phyloP scores from a whole-genome alignment of 2,797 vertebrate species.

The Poeciliopsis gracilis region DNA sequence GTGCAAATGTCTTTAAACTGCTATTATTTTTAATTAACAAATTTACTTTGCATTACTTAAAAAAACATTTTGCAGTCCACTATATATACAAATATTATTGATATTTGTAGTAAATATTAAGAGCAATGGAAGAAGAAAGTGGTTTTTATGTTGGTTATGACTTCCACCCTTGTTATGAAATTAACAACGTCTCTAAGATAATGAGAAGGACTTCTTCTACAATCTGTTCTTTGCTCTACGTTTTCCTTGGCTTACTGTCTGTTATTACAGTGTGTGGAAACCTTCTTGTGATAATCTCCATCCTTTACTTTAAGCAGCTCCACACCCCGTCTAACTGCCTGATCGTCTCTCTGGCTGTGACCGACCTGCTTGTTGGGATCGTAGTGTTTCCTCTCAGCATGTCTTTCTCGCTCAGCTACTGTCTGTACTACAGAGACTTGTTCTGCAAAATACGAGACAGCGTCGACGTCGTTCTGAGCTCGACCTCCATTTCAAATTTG shows the following conservation, averaged over 20 bases:
- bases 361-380: slow-evolving; percentile 67
- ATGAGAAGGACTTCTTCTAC: slow-evolving; percentile 1
- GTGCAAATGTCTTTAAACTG: not conserved
- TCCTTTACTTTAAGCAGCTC: slow-evolving; percentile 89
- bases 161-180: slow-evolving; percentile 45
- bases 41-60: not conserved
- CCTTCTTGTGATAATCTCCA: slow-evolving; percentile 85
- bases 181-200: slow-evolving; percentile 5
- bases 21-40: not conserved
- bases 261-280: slow-evolving; percentile 51
- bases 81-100: not conserved
- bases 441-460: slow-evolving; percentile 78
- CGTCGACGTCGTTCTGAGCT: slow-evolving; percentile 51
- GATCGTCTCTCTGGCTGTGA: slow-evolving; percentile 84
- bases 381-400: slow-evolving; percentile 31
- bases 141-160: slow-evolving; percentile 1
- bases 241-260: slow-evolving; percentile 30
- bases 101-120: not conserved
- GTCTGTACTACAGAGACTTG: slow-evolving; percentile 2
- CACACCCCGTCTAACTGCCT: slow-evolving; percentile 88
- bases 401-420: slow-evolving; percentile 62
- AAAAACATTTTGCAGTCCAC: not conserved
- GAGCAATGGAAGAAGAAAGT: not conserved
- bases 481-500: slow-evolving; percentile 52
- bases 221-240: slow-evolving; percentile 25